Base-by-base conservation (phyloP, 2,888 invertebrate species). In the Aphodius sticticus region DNA sequence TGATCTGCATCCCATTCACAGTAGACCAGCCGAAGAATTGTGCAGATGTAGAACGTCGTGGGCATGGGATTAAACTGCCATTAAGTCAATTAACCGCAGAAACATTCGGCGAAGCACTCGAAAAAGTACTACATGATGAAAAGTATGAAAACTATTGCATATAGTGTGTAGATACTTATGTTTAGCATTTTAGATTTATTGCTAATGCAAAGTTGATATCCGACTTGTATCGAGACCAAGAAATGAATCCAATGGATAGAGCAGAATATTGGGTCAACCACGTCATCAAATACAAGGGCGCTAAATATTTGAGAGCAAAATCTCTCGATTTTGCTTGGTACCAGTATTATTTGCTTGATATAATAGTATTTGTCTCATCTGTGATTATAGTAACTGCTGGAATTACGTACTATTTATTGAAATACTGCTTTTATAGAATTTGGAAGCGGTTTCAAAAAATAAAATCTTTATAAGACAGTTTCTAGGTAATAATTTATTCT, bases 81-180 rank as follows among this genome's bases (percentile, higher is more conserved):
- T 26, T 26, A n/a, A 86, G 87, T 14, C 85, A 87, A 7, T 82
- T 91, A 15, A 88, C 87, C 9, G 89, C 89, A 80, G 88, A 89
- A 80, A 85, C 85, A 12, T 81, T 91, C n/a, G 83, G 86, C 0
- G 81, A 85, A 70, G 88, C 89, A 38, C 87, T 92, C 16, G 83
- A 88, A 4, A 86, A 88, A 80, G 83, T 91, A 1, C 83, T 90
- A 3, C 83, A 84, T 0, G 88, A 91, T 80, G 82, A 84, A 6
- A 87, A 83, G 78, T 87, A 85, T 82, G 79, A n/a, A n/a, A 70
- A 26, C 6, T 26, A n/a, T 71, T 26, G 12, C n/a, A 6, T 5
- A 12, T 36, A 36, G 6, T 14, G 4, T 35, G 9, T 6, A 76
- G 5, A 6, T n/a, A 76, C 9, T 36, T 37, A 76, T 36, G 0